Evolutionary conservation across 53 echinoderm and acorn worm species (phyloP).

Genomic region (Paelopatides confundens): DNA sequence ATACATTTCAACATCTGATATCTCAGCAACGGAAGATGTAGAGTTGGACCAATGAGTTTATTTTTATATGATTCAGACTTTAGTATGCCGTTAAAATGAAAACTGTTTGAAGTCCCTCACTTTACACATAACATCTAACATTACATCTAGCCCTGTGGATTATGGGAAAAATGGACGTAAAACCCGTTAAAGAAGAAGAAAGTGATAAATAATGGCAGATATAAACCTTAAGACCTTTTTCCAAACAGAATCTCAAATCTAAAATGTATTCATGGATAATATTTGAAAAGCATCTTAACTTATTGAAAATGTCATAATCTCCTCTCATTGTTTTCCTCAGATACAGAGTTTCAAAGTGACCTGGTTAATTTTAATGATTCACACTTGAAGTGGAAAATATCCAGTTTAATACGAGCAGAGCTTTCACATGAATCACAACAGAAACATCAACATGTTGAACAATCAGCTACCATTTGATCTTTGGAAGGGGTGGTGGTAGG

Average conservation of each 20-base stretch:
- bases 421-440: not conserved
- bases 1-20: too few species aligned
- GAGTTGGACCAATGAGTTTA: too few species aligned
- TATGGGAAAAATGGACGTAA: too few species aligned
- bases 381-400: not conserved
- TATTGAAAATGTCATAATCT: not conserved
- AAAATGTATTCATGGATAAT: not conserved
- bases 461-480: too few species aligned
- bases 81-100: too few species aligned
- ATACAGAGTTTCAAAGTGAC: constrained; percentile 1
- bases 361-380: not conserved
- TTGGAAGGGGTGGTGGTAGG: too few species aligned
- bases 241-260: not conserved
- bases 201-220: not conserved
- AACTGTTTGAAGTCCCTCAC: too few species aligned
- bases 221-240: not conserved
- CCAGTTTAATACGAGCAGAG: not conserved
- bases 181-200: too few species aligned
- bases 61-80: too few species aligned
- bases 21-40: too few species aligned
- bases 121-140: not conserved
- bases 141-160: not conserved
- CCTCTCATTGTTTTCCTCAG: not conserved
- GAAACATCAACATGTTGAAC: not conserved
- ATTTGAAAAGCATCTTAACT: not conserved